phyloP scores from a whole-genome alignment of 2,797 vertebrate genomes.

The Xenops minutus region DNA sequence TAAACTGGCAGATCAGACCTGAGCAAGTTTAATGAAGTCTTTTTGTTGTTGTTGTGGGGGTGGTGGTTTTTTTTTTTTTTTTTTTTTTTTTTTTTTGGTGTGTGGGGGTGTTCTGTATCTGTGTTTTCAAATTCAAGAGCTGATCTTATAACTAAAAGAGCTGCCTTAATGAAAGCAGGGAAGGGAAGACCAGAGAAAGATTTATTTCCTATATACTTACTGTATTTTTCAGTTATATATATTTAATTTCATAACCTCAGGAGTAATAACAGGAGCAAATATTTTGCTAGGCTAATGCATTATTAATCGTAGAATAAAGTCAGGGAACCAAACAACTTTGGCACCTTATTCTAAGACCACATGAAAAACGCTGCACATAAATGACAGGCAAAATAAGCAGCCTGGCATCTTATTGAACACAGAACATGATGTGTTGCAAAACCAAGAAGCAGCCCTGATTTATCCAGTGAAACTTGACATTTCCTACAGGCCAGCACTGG shows the following conservation, averaged over 20 bases:
- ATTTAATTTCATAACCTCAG: conserved; percentile 40
- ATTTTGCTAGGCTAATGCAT: conserved; percentile 56
- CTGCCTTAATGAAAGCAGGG: not conserved
- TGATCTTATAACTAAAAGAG: not conserved
- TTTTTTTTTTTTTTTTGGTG: not conserved
- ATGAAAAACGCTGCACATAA: conserved; percentile 18
- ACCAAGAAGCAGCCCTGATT: conserved; percentile 2
- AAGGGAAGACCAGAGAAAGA: not conserved
- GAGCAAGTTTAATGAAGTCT: not conserved
- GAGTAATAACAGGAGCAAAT: conserved; percentile 27
- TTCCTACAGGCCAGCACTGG: conserved; percentile 6
- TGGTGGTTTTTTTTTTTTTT: too few species aligned
- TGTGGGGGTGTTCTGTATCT: not conserved
- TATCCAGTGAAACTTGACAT: conserved; percentile 45
- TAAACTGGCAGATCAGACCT: not conserved
- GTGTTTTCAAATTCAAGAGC: not conserved
- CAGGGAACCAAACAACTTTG: conserved; percentile 32
- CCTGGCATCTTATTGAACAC: conserved; percentile 38
- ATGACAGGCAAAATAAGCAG: conserved; percentile 46
- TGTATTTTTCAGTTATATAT: conserved; percentile 8
- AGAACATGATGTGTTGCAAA: conserved; percentile 38
- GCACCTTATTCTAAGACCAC: conserved; percentile 35
- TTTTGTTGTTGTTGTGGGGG: not conserved
- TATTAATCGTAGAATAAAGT: conserved; percentile 46
- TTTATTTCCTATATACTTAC: not conserved